phyloP scores from a whole-genome alignment of 1,140 invertebrate genomes.

The Scaptomyza pallida region DNA sequence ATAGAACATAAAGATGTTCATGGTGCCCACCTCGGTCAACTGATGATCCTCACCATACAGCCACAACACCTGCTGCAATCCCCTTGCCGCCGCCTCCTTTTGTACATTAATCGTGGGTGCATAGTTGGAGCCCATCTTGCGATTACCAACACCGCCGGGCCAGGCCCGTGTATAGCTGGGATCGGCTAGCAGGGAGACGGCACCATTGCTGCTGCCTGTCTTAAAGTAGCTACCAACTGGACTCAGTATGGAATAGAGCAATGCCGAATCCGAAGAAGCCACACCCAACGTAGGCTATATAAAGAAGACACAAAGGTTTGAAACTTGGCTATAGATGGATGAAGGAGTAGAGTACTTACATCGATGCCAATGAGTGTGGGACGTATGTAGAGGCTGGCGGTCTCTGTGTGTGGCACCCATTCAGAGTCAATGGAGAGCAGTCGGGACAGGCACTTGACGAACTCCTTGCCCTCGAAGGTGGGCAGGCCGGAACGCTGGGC shows the following conservation, averaged over 20 bases:
- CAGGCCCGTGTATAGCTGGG: constrained; percentile 89
- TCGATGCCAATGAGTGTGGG: constrained; percentile 99
- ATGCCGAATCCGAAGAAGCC: constrained; percentile 90
- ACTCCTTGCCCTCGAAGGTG: constrained; percentile 93
- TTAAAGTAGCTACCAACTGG: constrained; percentile 97
- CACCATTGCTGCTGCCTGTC: constrained; percentile 86
- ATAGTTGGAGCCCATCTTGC: constrained; percentile 98
- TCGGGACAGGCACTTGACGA: constrained; percentile 94
- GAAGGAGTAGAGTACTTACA: constrained; percentile 86
- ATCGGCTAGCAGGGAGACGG: constrained; percentile 88
- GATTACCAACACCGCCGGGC: constrained; percentile 97
- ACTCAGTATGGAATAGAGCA: constrained; percentile 95
- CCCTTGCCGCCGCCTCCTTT: constrained; percentile 90
- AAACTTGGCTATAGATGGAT: too few relatives aligned
- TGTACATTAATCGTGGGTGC: constrained; percentile 93
- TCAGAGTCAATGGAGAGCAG: constrained; percentile 96
- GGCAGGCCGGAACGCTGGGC: constrained; percentile 94
- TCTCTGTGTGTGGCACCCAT: constrained; percentile 97
- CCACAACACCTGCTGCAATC: constrained; percentile 98
- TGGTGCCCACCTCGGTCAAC: constrained; percentile 98
- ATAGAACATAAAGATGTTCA: constrained; percentile 98
- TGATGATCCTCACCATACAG: constrained; percentile 97
- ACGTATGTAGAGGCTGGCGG: constrained; percentile 96
- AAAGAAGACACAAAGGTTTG: not conserved
- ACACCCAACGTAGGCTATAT: constrained; percentile 95